These are phyloP conservation scores for Pipistrellus kuhlii DNA, from an alignment of 2,797 vertebrate genomes.

Conservation along the genomic window DNA sequence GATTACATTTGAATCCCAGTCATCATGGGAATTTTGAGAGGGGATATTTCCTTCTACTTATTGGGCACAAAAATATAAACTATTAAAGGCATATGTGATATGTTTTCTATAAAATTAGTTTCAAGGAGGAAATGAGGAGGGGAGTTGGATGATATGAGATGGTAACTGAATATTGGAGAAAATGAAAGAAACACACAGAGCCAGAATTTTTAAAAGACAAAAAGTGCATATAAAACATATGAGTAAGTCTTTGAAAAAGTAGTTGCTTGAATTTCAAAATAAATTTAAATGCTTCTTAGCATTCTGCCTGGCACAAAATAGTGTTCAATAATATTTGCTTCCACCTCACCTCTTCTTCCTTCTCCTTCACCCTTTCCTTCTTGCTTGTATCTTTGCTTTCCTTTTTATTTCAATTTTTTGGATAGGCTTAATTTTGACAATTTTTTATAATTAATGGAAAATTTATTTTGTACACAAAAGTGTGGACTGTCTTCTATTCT, in stretches of 20 bases:
- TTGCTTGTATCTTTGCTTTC: background rate
- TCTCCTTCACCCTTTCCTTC: background rate
- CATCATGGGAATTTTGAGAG: background rate
- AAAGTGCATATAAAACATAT: background rate
- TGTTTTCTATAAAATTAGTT: constrained; percentile 53
- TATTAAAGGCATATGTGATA: constrained; percentile 27
- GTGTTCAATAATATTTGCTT: background rate
- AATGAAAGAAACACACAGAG: constrained; percentile 28
- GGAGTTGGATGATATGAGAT: background rate
- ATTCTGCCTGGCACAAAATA: background rate
- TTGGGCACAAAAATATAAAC: constrained; percentile 2
- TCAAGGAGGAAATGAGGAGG: background rate
- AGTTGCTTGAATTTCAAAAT: constrained; percentile 46
- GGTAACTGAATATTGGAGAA: constrained; percentile 52
- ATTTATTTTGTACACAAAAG: background rate
- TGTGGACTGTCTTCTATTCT: background rate
- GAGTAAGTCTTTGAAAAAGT: constrained; percentile 43
- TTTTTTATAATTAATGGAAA: background rate
- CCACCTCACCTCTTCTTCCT: fast-evolving
- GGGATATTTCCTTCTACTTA: background rate
- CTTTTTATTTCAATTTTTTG: background rate
- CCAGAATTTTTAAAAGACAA: constrained; percentile 16
- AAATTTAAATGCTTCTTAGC: background rate
- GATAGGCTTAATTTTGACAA: background rate
- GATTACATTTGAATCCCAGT: constrained; percentile 26